Conservation (phyloP, 2,797 vertebrate species). For the Tauraco hartlaubi region DNA sequence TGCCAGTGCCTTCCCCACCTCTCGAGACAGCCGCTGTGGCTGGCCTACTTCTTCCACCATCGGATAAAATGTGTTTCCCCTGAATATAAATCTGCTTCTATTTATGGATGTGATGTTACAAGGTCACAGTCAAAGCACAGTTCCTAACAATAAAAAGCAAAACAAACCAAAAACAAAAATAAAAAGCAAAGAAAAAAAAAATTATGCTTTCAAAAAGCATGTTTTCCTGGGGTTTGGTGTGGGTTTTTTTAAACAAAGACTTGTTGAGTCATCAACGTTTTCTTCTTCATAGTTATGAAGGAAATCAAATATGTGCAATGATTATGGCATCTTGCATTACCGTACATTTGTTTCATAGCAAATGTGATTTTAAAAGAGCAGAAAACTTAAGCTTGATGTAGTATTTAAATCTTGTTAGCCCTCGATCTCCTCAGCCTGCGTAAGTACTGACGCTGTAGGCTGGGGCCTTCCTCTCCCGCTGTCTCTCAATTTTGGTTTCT, state of each 20-base stretch:
- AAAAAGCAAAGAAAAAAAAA: background rate
- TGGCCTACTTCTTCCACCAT: conserved; percentile 12
- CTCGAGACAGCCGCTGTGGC: background rate
- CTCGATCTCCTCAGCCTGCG: background rate
- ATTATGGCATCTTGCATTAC: background rate
- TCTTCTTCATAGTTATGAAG: conserved; percentile 10
- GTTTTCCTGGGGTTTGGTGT: background rate
- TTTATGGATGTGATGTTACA: conserved; percentile 13
- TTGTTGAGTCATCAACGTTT: conserved; percentile 45
- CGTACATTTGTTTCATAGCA: background rate
- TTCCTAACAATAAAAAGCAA: conserved; percentile 30
- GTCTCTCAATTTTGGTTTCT: background rate
- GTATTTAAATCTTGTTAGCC: conserved; percentile 30
- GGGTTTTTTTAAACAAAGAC: background rate
- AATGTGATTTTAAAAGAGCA: conserved; percentile 25
- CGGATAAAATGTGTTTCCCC: conserved; percentile 41
- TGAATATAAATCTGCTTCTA: conserved; percentile 20
- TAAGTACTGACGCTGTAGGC: background rate
- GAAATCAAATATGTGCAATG: conserved; percentile 41
- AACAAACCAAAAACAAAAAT: background rate
- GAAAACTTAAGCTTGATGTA: background rate
- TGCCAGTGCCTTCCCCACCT: background rate
- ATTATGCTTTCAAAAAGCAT: background rate
- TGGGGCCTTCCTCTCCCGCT: background rate
- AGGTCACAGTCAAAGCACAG: background rate